Evolutionary conservation across 1,140 invertebrate species (phyloP).

Genomic region (Zaprionus vittiger): DNA sequence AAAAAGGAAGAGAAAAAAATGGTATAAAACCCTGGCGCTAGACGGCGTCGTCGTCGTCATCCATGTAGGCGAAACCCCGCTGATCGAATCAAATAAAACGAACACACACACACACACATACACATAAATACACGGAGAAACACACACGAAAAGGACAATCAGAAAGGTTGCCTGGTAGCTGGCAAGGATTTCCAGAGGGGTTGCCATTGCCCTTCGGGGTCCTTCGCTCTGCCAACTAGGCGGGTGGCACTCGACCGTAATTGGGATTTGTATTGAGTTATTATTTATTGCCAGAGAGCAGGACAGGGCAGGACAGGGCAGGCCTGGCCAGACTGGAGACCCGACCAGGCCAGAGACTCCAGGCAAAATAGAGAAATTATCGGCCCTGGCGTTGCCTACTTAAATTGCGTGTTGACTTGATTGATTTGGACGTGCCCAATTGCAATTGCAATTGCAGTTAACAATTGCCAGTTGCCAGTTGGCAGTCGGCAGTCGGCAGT

Average conservation of each 20-base stretch:
- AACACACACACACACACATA: conserved; percentile 55
- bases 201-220: conserved; percentile 32
- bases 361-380: conserved; percentile 83
- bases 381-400: conserved; percentile 50
- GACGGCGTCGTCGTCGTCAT: conserved; percentile 57
- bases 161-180: conserved; percentile 72
- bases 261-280: conserved; percentile 84
- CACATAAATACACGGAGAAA: neutral
- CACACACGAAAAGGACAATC: conserved; percentile 64
- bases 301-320: neutral
- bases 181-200: conserved; percentile 65
- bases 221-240: conserved; percentile 47
- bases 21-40: conserved; percentile 49
- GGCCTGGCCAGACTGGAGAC: neutral
- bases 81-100: conserved; percentile 82
- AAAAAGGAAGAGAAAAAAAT: conserved; percentile 49
- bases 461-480: neutral
- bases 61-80: conserved; percentile 81
- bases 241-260: conserved; percentile 79
- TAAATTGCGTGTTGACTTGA: conserved; percentile 79
- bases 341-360: neutral
- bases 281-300: conserved; percentile 72
- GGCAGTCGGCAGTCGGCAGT: neutral
- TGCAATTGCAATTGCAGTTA: conserved; percentile 35
- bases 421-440: conserved; percentile 62